Percentiles rank a stretch among this genome's conserved stretches.
These are phyloP conservation scores for Bibio marci DNA, from an alignment of 2,888 invertebrate species.

Conservation along the genomic window DNA sequence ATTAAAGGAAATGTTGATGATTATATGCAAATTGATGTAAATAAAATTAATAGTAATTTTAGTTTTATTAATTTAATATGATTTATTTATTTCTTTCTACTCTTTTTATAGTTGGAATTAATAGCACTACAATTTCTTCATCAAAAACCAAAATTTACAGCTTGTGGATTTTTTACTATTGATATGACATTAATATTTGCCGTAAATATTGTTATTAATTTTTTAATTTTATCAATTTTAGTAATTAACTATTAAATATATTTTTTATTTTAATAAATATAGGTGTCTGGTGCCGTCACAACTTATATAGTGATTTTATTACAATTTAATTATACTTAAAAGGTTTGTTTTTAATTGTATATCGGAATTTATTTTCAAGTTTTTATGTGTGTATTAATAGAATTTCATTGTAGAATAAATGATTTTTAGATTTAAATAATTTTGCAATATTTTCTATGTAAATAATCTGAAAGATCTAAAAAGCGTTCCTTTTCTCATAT, in stretches of 20 bases:
- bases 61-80: not conserved
- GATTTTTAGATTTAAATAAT: too few relatives aligned
- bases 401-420: too few relatives aligned
- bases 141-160: constrained; percentile 2
- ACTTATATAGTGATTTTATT: constrained; percentile 1
- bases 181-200: constrained; percentile 3
- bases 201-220: too few relatives aligned
- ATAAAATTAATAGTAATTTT: not conserved
- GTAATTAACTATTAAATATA: not conserved
- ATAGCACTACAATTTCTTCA: constrained; percentile 2
- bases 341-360: too few relatives aligned
- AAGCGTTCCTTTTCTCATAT: too few relatives aligned
- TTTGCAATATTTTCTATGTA: too few relatives aligned
- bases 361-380: too few relatives aligned
- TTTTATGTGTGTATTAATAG: too few relatives aligned
- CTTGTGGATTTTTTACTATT: constrained; percentile 1
- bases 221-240: not conserved
- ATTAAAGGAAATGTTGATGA: not conserved
- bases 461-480: too few relatives aligned
- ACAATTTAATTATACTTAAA: constrained; percentile 1
- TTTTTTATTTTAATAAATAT: not conserved
- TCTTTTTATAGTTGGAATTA: not conserved
- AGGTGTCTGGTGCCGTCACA: not conserved
- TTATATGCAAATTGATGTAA: not conserved
- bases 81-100: not conserved